phyloP scores from a whole-genome alignment of 1,140 invertebrate species.

The Calosoma granatense region DNA sequence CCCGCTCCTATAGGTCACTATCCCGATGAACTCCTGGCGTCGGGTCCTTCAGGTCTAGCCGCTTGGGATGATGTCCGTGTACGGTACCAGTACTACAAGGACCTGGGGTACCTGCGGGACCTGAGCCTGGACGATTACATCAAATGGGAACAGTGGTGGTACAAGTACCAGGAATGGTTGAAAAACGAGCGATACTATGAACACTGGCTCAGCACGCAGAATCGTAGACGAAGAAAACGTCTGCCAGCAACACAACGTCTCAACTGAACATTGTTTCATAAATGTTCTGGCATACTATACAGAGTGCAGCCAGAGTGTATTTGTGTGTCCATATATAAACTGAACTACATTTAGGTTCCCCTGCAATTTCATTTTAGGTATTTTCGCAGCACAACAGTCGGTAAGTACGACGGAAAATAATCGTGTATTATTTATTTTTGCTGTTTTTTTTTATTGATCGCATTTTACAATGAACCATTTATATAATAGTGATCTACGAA shows the following conservation, averaged over 20 bases:
- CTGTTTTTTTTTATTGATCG: too few species aligned
- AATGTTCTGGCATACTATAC: too few species aligned
- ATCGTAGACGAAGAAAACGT: conserved; percentile 35
- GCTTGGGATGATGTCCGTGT: conserved; percentile 79
- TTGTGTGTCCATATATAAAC: too few species aligned
- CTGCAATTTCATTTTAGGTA: too few species aligned
- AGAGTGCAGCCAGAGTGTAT: too few species aligned
- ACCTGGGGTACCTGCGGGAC: conserved; percentile 68
- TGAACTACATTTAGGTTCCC: too few species aligned
- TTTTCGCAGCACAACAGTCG: too few species aligned
- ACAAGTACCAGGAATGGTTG: conserved; percentile 84
- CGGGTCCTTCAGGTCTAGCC: conserved; percentile 58
- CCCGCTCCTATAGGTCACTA: conserved; percentile 65
- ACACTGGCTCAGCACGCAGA: conserved; percentile 51
- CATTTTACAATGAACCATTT: too few species aligned
- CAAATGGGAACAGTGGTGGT: conserved; percentile 92
- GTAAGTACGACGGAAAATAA: too few species aligned
- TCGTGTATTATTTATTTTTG: too few species aligned
- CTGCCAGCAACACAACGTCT: conserved; percentile 37
- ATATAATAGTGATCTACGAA: too few species aligned
- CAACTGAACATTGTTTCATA: too few species aligned
- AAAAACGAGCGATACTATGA: conserved; percentile 73
- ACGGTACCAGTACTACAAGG: conserved; percentile 77
- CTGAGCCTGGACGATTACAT: conserved; percentile 72
- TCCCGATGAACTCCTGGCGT: conserved; percentile 58